Percentiles rank a stretch among this genome's conserved stretches.
Conservation (phyloP, 2,797 vertebrate species). For the Notolabrus celidotus region DNA sequence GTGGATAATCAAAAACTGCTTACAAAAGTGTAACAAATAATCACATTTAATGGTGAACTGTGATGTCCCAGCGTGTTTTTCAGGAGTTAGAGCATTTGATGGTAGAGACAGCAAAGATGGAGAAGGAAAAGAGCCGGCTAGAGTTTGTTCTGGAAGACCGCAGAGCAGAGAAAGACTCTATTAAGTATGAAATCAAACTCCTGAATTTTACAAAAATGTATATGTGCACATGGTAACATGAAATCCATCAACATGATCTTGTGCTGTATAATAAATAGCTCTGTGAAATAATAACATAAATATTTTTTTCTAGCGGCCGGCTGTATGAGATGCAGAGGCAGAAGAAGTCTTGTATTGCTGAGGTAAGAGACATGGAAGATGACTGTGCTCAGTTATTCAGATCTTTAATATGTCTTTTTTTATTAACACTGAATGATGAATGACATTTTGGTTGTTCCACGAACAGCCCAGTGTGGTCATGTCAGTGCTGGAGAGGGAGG, state of each 20-base stretch:
- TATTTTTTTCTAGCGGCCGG: conserved; percentile 72
- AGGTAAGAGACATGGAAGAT: conserved; percentile 63
- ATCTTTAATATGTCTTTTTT: background rate
- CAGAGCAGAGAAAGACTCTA: conserved; percentile 55
- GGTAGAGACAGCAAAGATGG: conserved; percentile 62
- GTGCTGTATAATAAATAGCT: background rate
- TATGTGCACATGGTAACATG: background rate
- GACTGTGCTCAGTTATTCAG: background rate
- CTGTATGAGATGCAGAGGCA: conserved; percentile 61
- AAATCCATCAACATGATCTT: conserved; percentile 6
- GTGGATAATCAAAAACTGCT: background rate
- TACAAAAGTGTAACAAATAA: background rate
- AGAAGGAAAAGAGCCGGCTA: conserved; percentile 61
- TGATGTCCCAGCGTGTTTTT: conserved; percentile 70
- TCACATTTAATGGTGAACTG: conserved; percentile 5
- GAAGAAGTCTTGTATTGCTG: conserved; percentile 54
- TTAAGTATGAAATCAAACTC: conserved; percentile 69
- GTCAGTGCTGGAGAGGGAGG: conserved; percentile 80
- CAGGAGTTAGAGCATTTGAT: conserved; percentile 58
- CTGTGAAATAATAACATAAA: conserved; percentile 10
- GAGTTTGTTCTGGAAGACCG: conserved; percentile 60
- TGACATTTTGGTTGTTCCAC: conserved; percentile 19
- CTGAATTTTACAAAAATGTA: background rate
- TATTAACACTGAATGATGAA: background rate
- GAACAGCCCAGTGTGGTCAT: conserved; percentile 39